phyloP scores from a whole-genome alignment of 2,888 invertebrate genomes.

The Clitarchus hookeri region DNA sequence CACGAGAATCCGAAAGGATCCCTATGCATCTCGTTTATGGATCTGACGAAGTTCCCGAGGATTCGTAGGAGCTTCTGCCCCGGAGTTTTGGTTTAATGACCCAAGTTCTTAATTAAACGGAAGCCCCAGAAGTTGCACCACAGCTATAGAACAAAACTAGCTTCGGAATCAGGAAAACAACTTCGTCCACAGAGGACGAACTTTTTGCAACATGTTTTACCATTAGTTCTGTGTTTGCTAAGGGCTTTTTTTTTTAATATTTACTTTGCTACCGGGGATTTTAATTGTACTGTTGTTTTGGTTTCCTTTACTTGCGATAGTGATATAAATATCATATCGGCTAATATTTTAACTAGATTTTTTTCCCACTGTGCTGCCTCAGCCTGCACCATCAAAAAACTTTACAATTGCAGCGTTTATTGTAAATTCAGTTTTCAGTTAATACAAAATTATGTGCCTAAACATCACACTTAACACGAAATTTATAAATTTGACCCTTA shows the following conservation, averaged over 20 bases:
- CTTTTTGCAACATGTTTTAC: not conserved
- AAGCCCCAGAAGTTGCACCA: not conserved
- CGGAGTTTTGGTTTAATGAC: constrained; percentile 3
- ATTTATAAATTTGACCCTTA: no score
- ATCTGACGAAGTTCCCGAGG: not conserved
- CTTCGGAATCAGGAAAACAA: not conserved
- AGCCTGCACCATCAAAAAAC: no score
- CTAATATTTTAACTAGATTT: no score
- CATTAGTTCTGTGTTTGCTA: not conserved
- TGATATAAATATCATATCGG: no score
- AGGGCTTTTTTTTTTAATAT: not conserved
- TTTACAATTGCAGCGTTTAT: no score
- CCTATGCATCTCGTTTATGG: constrained; percentile 2
- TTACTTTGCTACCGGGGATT: no score
- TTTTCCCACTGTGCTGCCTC: no score
- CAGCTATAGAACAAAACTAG: not conserved
- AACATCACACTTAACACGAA: no score
- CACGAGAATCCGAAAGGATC: not conserved
- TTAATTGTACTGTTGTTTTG: no score
- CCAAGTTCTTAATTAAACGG: constrained; percentile 6
- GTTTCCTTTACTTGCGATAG: no score
- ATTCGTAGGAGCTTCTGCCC: not conserved
- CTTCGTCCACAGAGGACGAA: not conserved
- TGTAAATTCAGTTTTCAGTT: no score
- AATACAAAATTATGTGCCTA: no score